Evolutionary conservation across 2,888 invertebrate species (phyloP), one percentile per base, ranked within the genome.

Genomic region (Drosophila rellima): DNA sequence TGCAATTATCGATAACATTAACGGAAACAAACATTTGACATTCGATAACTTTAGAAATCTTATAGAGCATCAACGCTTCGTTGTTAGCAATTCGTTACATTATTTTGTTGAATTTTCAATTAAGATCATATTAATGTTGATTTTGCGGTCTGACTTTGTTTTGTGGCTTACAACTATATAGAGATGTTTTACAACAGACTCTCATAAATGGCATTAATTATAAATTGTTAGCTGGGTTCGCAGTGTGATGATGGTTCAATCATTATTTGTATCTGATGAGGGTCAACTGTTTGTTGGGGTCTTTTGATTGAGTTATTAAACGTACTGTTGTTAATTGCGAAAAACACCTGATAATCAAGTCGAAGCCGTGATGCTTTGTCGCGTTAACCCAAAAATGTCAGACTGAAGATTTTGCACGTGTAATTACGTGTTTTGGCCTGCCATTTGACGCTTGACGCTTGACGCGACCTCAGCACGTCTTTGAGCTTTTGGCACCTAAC

Each of bases 341-440:
- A 62, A 26, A 6, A 26, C 26, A 69, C 44, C 70, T 54, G 70
- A 69, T 66, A 70, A 48, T 44, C 55, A 44, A 66, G 35, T 29
- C 31, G 57, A 40, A 37, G 29, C 56, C 47, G 61, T 50, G 70
- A 50, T 73, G 69, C 57, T 79, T 67, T 80, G 84, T 87, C 84
- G 78, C 74, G 55, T 78, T 84, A 87, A 87, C 87, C 84, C 75
- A 82, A 80, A 85, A 82, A 70, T 87, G 85, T 85, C 85, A 79
- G 73, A 20, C 66, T 47, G 18, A 40, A 70, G 66, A 74, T 73
- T 71, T 74, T 67, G 83, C 72, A 76, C 80, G 76, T 77, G 82
- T 75, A 80, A 80, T 80, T 80, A 80, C 54, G 80, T 72, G 52
- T 68, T 51, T 26, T 37, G 52, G 42, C 54, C 40, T 72, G 79